Evolutionary conservation across 2,888 invertebrate genomes (phyloP).

Genomic region (Lysandra bellargus): DNA sequence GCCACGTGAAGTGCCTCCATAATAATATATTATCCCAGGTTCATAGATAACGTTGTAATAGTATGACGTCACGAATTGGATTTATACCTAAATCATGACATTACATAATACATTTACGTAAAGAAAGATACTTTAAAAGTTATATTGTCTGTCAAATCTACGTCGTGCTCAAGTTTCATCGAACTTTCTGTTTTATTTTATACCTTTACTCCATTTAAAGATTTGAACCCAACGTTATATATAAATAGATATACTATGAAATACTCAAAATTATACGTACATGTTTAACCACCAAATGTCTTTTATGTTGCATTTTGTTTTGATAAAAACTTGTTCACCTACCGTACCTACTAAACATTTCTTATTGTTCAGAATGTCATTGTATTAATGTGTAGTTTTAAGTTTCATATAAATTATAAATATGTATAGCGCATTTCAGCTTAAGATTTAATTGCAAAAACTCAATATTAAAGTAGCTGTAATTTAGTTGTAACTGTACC

Average conservation of each 20-base stretch:
- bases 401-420: background rate
- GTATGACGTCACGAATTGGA: background rate
- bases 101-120: too few species aligned
- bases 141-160: too few species aligned
- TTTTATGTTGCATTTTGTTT: background rate
- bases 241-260: background rate
- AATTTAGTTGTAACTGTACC: constrained; percentile 33
- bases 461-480: background rate
- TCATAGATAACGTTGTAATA: background rate
- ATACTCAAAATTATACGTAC: background rate
- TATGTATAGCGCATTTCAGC: background rate
- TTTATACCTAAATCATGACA: too few species aligned
- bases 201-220: background rate
- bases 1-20: too few species aligned
- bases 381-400: background rate
- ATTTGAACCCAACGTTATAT: background rate
- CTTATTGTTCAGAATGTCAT: background rate
- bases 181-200: background rate
- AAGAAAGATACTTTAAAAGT: too few species aligned
- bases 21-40: too few species aligned
- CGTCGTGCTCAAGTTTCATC: background rate
- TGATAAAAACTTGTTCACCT: background rate
- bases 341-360: background rate
- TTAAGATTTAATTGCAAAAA: background rate
- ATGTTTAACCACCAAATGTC: background rate